Evolutionary conservation across 2,888 invertebrate genomes (phyloP).

Genomic region (Mantis religiosa): DNA sequence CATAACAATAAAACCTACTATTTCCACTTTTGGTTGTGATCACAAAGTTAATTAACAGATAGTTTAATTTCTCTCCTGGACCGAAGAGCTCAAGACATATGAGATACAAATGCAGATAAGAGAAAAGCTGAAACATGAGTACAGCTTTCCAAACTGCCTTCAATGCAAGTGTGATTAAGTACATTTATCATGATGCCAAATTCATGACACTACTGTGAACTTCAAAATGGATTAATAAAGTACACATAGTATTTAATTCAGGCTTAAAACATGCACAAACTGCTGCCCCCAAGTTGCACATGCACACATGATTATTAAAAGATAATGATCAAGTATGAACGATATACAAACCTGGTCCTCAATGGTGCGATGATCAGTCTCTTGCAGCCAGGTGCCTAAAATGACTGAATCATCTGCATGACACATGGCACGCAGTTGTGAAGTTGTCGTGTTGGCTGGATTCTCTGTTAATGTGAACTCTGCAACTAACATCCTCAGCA

Average conservation of each 20-base stretch:
- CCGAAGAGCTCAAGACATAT: too few relatives aligned
- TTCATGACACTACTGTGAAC: not conserved
- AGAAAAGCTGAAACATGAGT: not conserved
- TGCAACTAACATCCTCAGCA: conserved; percentile 86
- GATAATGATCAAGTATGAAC: not conserved
- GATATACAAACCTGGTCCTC: conserved; percentile 80
- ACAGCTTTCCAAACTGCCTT: not conserved
- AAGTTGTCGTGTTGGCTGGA: conserved; percentile 85
- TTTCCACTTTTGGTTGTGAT: too few relatives aligned
- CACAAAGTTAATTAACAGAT: too few relatives aligned
- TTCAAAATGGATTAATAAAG: not conserved
- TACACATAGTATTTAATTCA: not conserved
- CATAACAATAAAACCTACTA: too few relatives aligned
- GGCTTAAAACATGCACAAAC: not conserved
- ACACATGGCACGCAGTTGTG: conserved; percentile 74
- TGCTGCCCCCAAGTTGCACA: not conserved
- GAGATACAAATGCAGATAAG: not conserved
- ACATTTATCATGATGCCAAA: not conserved
- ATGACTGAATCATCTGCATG: conserved; percentile 88
- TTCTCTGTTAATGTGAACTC: conserved; percentile 95
- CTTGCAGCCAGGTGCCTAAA: conserved; percentile 90
- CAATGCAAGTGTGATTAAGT: not conserved
- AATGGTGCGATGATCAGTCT: conserved; percentile 92
- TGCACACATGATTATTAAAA: not conserved
- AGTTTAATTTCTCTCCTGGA: too few relatives aligned